These are phyloP conservation scores for Hyles euphorbiae DNA, from an alignment of 1,140 invertebrate genomes.

Conservation along the genomic window DNA sequence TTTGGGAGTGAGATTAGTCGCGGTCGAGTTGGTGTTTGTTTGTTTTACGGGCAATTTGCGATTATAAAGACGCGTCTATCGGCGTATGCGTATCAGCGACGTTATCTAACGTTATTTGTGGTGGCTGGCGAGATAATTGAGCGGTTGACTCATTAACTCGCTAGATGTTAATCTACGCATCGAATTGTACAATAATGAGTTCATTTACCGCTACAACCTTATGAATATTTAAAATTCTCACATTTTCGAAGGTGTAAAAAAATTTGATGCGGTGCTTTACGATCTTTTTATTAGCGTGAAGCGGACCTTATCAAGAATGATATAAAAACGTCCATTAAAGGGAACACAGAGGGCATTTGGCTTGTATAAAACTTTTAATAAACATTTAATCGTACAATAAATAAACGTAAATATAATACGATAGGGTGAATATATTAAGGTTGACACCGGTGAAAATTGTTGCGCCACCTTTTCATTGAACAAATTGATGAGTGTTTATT, in stretches of 20 bases:
- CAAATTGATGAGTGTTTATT: too few species aligned
- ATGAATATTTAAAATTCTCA: conserved; percentile 57
- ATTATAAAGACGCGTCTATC: conserved; percentile 38
- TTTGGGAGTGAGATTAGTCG: conserved; percentile 51
- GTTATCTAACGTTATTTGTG: conserved; percentile 40
- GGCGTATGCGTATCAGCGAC: conserved; percentile 29
- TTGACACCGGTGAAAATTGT: too few species aligned
- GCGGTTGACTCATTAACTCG: conserved; percentile 47
- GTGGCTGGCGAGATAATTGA: conserved; percentile 46
- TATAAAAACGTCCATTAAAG: conserved; percentile 13
- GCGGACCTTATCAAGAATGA: conserved; percentile 18
- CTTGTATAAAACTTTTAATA: conserved; percentile 1
- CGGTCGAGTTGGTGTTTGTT: conserved; percentile 47
- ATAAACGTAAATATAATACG: conserved; percentile 6
- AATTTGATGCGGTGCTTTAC: conserved; percentile 42
- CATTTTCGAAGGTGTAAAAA: conserved; percentile 39
- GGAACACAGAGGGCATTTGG: neutral
- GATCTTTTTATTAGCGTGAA: conserved; percentile 31
- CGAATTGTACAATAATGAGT: conserved; percentile 55
- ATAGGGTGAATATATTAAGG: conserved; percentile 1
- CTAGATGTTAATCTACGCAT: conserved; percentile 57
- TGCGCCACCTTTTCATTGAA: too few species aligned
- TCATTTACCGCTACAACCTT: conserved; percentile 46
- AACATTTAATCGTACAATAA: neutral
- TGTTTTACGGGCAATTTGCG: conserved; percentile 70